Base-by-base conservation (phyloP, 1,140 invertebrate genomes). In the Habropoda laboriosa region DNA sequence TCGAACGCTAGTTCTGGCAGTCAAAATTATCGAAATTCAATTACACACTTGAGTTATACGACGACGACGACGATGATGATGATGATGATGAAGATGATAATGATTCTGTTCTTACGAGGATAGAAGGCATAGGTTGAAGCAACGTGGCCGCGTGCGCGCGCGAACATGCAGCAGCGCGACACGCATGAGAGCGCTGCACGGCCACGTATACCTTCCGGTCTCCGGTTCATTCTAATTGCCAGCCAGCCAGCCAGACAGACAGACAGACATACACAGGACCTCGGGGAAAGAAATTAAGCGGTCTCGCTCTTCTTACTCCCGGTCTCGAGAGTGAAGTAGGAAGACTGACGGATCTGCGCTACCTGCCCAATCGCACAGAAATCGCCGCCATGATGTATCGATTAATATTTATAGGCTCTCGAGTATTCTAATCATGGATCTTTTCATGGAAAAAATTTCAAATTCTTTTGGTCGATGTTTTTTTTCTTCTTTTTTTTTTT, bases 151-250 rank as follows among this genome's bases (percentile, higher is more conserved):
- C 30, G 1, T 6, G 8, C 5, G 8, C 16, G 4, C 27, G 24
- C 60, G 76, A 57, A 47, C 53, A 61, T 77, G 58, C 60, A n/a
- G n/a, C n/a, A n/a, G 71, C 63, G 82, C 63, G 82, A 82, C 84
- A 89, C 85, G 83, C 87, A 81, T 87, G 87, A 86, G 85, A 75
- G 79, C 80, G 57, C 67, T 66, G 76, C 75, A 53, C 77, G 70
- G 72, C 83, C 49, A 60, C 57, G 70, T 72, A 40, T 82, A 80
- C 72, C 85, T 84, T 81, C 86, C 84, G 84, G 70, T 83, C 72
- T 84, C 72, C 71, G 78, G 72, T 73, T 67, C 83, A 85, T 86
- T 85, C 84, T 86, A 86, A 86, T 86, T 85, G 76, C 70, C 63
- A 42, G 35, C 21, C 68, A 45, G 53, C 21, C 57, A 42, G 35